These are phyloP conservation scores for Tokudaia muenninki DNA, from an alignment of 2,797 vertebrate genomes.

Conservation along the genomic window DNA sequence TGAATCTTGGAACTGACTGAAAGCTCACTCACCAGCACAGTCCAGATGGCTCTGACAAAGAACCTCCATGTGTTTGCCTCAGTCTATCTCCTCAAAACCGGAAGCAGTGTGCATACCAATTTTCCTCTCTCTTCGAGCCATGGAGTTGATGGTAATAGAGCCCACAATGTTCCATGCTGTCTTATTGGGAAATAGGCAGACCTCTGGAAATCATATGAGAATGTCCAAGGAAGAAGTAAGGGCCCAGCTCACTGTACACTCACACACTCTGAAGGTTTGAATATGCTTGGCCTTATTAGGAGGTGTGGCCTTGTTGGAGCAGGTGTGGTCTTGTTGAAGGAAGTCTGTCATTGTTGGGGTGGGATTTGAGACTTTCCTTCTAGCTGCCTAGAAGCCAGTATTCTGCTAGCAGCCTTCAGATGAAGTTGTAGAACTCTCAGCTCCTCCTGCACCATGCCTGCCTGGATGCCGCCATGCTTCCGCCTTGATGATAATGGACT, in stretches of 20 bases:
- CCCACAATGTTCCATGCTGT: background rate
- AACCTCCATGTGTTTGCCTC: background rate
- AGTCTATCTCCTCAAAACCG: constrained; percentile 9
- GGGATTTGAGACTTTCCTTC: too few species aligned
- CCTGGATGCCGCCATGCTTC: too few species aligned
- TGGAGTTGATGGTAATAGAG: background rate
- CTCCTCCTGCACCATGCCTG: too few species aligned
- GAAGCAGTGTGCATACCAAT: background rate
- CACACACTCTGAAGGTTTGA: background rate
- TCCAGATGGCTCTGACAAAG: constrained; percentile 61
- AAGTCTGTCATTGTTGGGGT: too few species aligned
- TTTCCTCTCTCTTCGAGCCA: background rate
- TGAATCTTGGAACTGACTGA: constrained; percentile 70
- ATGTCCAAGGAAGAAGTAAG: constrained; percentile 76
- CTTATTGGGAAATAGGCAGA: constrained; percentile 76
- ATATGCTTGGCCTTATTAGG: too few species aligned
- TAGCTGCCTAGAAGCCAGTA: too few species aligned
- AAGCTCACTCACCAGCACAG: constrained; percentile 29
- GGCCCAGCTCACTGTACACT: constrained; percentile 73
- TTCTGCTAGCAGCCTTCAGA: too few species aligned
- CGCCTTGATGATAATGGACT: too few species aligned
- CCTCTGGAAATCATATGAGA: constrained; percentile 69
- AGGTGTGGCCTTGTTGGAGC: too few species aligned
- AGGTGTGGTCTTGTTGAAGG: too few species aligned
- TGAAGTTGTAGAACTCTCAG: too few species aligned